These are phyloP conservation scores for Tragelaphus buxtoni DNA, from an alignment of 2,113 vertebrate genomes.

Conservation along the genomic window DNA sequence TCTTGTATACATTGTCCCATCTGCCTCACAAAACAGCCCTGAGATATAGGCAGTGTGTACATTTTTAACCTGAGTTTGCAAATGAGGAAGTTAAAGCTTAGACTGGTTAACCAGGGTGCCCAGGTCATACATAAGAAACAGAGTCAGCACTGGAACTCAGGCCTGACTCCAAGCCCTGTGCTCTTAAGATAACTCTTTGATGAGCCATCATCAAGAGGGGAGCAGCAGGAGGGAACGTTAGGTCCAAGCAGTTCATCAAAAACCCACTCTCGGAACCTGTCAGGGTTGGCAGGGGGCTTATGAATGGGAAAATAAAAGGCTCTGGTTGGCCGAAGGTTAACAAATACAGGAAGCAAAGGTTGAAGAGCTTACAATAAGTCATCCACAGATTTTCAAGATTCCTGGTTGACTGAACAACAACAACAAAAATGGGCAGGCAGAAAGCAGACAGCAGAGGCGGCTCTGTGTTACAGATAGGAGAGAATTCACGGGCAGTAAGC, in stretches of 20 bases:
- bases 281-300: not conserved
- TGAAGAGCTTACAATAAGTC: slow-evolving; percentile 18
- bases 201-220: accelerated
- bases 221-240: accelerated
- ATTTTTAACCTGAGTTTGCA: not conserved
- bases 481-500: accelerated
- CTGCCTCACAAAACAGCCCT: not conserved
- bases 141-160: accelerated
- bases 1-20: accelerated
- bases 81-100: not conserved
- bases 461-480: not conserved
- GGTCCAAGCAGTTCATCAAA: not conserved
- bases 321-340: slow-evolving; percentile 10
- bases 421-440: not conserved
- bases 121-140: not conserved
- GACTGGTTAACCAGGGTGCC: too few relatives aligned
- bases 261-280: not conserved
- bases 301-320: slow-evolving; percentile 1
- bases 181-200: not conserved
- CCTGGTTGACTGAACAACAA: not conserved
- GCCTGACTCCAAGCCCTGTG: not conserved
- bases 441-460: not conserved
- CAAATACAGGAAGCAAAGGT: slow-evolving; percentile 40
- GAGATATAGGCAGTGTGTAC: accelerated
- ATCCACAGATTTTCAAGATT: not conserved